Evolutionary conservation across 2,113 vertebrate genomes (phyloP), one percentile per base, ranked within the genome.

Genomic region (Merops nubicus): DNA sequence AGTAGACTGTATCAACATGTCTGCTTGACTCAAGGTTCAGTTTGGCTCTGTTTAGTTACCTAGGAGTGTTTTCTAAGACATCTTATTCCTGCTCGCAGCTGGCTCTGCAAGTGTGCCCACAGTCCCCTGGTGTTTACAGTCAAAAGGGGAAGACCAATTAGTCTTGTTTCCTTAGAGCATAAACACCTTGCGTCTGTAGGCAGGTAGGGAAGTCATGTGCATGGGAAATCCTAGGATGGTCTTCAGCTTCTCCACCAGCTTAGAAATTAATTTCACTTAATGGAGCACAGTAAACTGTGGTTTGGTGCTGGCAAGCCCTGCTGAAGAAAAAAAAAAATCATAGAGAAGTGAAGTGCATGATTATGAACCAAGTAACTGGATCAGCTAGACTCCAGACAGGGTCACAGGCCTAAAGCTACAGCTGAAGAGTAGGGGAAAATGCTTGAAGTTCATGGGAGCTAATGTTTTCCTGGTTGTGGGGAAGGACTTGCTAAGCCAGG

Each of bases 61-160:
- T 70, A 45, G 31, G 21, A 65, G 40, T 33, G 36, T 51, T 78
- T 94, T 36, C 60, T 63, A 56, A 88, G 48, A 22, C 15, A 31
- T 6, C 19, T 54, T 54, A 11, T 48, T 87, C 42, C n/a, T 79
- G 14, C 20, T 76, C 33, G 56, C 17, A 88, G 65, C 15, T 67
- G 51, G 75, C 47, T 45, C 1, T 64, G 60, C n/a, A 63, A 57
- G 54, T 12, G 31, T 38, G 26, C 7, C 40, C 17, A 29, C 5
- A 57, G 47, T 88, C 33, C 36, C 45, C 40, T 0, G 0, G 19
- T 26, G 12, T 40, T 73, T 78, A 50, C 12, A 70, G 45, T 7
- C 38, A 62, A 43, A 91, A 78, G 50, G 60, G 23, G 33, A 28
- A 48, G 42, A 59, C 25, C 9, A 34, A 36, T 40, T 57, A 42